Evolutionary conservation across 2,888 invertebrate genomes (phyloP).

Genomic region (Volucella zonaria): DNA sequence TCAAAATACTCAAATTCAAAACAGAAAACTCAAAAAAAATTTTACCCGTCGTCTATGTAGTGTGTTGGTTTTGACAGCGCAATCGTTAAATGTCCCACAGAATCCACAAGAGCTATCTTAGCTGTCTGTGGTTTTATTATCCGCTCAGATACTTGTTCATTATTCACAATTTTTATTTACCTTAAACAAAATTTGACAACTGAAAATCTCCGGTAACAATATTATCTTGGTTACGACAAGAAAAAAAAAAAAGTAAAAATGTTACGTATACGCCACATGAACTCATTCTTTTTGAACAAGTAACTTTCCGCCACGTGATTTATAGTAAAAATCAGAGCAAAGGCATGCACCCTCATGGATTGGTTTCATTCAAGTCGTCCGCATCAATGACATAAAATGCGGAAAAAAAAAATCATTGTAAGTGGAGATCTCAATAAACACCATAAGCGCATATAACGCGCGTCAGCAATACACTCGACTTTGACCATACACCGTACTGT

Average conservation of each 20-base stretch:
- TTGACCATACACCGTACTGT: not conserved
- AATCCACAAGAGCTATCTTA: too few species aligned
- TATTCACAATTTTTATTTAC: too few species aligned
- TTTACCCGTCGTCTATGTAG: not conserved
- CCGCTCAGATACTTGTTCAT: too few species aligned
- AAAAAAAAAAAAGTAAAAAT: not conserved
- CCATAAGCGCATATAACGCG: not conserved
- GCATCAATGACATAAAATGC: constrained; percentile 6
- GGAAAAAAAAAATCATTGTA: constrained; percentile 6
- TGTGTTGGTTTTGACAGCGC: too few species aligned
- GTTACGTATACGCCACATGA: constrained; percentile 30
- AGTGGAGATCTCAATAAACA: not conserved
- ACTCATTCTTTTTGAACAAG: not conserved
- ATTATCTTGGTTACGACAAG: not conserved
- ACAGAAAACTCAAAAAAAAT: not conserved
- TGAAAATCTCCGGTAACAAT: too few species aligned
- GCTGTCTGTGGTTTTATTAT: too few species aligned
- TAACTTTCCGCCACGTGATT: constrained; percentile 19
- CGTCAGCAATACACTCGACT: constrained; percentile 10
- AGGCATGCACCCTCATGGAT: constrained; percentile 2
- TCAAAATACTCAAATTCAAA: not conserved
- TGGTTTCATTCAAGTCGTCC: not conserved
- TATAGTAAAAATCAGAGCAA: constrained; percentile 3
- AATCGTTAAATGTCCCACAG: too few species aligned
- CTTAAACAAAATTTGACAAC: too few species aligned